Base-by-base conservation (phyloP, 2,113 vertebrate species). In the Uria lomvia region DNA sequence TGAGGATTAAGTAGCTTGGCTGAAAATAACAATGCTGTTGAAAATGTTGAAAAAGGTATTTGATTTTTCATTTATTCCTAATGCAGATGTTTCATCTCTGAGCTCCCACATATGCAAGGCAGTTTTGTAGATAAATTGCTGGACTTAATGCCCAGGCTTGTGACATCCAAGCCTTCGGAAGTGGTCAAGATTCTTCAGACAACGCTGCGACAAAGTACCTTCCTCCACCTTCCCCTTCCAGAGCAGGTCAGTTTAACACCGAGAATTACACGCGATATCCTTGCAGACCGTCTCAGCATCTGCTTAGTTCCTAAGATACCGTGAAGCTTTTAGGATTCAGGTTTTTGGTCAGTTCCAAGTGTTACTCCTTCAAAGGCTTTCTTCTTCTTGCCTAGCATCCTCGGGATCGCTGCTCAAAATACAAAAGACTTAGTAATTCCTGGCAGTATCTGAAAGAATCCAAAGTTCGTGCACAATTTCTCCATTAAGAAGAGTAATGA, bases 41-140 rank as follows among this genome's bases (percentile, higher is more conserved):
- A 34, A 66, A 62, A 73, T 19, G 7, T 30, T 66, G 23, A 27
- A 56, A 52, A 49, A 65, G 32, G 1, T 45, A 27, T n/a, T 84
- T 86, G 6, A 34, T 65, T 60, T 84, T 94, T 55, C 27, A 72
- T 97, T 62, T 90, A 0, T 85, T 71, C 72, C 23, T 68, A 30
- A 71, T 34, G 14, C 96, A 99, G 99, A 91, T 98, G 98, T 76
- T 99, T 99, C 93, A 97, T 98, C 68, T 80, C 98, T 6, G 99
- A 99, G 97, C 97, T 99, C 59, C 99, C 99, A 29, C 98, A 99
- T 59, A 98, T 99, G 85, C 99, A 99, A 96, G 99, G 99, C 90
- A 99, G 99, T 81, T 99, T 99, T 98, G 99, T 99, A 81, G 99
- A 99, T 58, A 99, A 99, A 83, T 98, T 99, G 30, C 94, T 99